These are phyloP conservation scores for Fragum sueziense DNA, from an alignment of 2,888 invertebrate genomes.

Conservation along the genomic window DNA sequence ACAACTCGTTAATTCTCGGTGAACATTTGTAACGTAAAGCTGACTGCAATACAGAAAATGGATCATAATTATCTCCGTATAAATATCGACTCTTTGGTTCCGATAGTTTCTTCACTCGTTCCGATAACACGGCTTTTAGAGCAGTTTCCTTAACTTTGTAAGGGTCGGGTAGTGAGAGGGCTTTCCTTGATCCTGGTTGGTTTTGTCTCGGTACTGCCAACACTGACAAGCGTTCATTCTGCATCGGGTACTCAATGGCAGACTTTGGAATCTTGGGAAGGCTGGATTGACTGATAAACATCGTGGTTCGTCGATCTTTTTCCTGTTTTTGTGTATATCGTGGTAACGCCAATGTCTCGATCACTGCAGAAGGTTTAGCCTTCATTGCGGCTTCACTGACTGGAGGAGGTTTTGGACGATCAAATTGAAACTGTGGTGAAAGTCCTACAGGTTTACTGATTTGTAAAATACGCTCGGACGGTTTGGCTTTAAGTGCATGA, in stretches of 20 bases:
- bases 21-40: constrained; percentile 41
- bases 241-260: constrained; percentile 8
- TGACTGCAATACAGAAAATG: constrained; percentile 22
- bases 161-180: constrained; percentile 15
- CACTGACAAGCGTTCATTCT: constrained; percentile 11
- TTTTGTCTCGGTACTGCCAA: constrained; percentile 29
- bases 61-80: constrained; percentile 28
- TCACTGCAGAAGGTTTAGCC: constrained; percentile 16
- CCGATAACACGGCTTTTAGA: constrained; percentile 24
- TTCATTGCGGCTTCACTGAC: constrained; percentile 29
- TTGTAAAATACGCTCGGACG: constrained; percentile 14
- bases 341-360: constrained; percentile 35
- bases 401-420: constrained; percentile 25
- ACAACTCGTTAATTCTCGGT: constrained; percentile 32
- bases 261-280: constrained; percentile 5
- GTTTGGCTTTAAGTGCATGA: constrained; percentile 9
- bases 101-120: constrained; percentile 36
- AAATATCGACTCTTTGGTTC: constrained; percentile 24
- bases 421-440: constrained; percentile 31
- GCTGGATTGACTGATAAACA: constrained; percentile 17
- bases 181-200: constrained; percentile 1
- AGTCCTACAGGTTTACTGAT: constrained; percentile 30
- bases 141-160: constrained; percentile 38
- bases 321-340: constrained; percentile 43
- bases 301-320: constrained; percentile 2